A percentile compares a stretch with the other conserved stretches of the same genome.
Conservation (phyloP, 1,140 invertebrate species). For the Liolophura sinensis region DNA sequence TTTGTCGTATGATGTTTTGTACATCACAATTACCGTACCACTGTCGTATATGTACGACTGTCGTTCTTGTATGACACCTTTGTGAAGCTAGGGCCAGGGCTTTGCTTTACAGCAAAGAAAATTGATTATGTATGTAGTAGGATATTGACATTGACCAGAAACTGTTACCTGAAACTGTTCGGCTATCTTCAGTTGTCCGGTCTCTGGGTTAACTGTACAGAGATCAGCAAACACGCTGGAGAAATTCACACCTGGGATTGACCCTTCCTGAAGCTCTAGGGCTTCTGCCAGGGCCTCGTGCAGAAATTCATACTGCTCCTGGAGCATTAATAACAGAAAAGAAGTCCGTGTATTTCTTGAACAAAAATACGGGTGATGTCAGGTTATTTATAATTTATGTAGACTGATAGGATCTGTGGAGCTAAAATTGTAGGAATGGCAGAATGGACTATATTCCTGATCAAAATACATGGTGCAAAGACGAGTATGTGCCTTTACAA, state of each 20-base stretch:
- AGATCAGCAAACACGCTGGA: slow-evolving; percentile 91
- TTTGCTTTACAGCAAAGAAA: no score
- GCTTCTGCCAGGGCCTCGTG: slow-evolving; percentile 91
- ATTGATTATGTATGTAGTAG: no score
- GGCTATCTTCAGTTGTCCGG: slow-evolving; percentile 96
- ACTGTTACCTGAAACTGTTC: slow-evolving; percentile 97
- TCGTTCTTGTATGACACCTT: no score
- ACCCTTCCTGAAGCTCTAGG: slow-evolving; percentile 86
- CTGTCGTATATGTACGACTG: no score
- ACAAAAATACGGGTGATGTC: slow-evolving; percentile 16
- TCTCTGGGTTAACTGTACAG: slow-evolving; percentile 97
- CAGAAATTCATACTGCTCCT: slow-evolving; percentile 96
- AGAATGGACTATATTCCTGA: neutral
- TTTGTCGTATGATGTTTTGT: no score
- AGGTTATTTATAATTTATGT: slow-evolving; percentile 3
- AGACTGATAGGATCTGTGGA: slow-evolving; percentile 1
- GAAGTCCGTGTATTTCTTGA: no score
- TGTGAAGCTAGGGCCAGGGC: no score
- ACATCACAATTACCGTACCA: no score
- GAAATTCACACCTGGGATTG: slow-evolving; percentile 75
- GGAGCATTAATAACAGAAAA: slow-evolving; percentile 11
- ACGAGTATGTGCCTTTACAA: no score
- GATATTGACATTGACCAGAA: no score
- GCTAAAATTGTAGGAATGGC: neutral
- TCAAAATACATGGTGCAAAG: no score